phyloP scores from a whole-genome alignment of 2,888 invertebrate genomes.

The Eupelmus urozonus region DNA sequence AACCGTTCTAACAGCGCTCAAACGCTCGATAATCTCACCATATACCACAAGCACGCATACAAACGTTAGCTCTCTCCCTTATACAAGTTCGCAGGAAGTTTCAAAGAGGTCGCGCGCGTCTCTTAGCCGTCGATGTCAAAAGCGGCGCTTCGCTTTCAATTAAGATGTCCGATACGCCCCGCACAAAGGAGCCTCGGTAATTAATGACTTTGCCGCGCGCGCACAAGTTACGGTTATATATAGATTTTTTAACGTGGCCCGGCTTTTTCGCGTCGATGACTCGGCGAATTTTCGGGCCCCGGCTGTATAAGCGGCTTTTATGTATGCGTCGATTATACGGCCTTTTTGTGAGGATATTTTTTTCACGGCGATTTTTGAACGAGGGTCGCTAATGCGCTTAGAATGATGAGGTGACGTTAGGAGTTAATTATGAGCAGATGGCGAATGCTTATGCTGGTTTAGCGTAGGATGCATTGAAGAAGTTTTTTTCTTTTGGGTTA shows the following conservation, averaged over 20 bases:
- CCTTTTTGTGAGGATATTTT: background rate
- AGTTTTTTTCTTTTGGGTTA: no score
- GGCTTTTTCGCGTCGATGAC: constrained; percentile 25
- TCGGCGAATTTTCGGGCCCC: background rate
- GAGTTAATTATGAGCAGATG: background rate
- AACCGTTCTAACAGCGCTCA: no score
- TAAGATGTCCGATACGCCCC: constrained; percentile 54
- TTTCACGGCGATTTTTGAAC: background rate
- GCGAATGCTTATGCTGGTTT: background rate
- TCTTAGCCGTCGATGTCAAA: constrained; percentile 9
- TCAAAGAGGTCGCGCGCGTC: background rate
- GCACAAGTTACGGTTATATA: background rate
- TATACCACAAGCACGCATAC: no score
- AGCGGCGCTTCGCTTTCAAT: constrained; percentile 51
- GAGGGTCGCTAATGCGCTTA: background rate
- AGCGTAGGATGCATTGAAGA: no score
- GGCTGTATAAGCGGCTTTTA: constrained; percentile 1
- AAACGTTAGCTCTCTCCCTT: no score
- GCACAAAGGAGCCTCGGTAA: constrained; percentile 38
- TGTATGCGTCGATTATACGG: background rate
- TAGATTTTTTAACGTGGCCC: background rate
- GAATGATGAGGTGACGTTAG: background rate
- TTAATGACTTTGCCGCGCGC: constrained; percentile 46
- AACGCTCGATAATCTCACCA: no score
- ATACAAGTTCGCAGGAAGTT: no score